Evolutionary conservation across 1,140 invertebrate genomes (phyloP), one percentile per base, ranked within the genome.

Genomic region (Sitobion miscanthi): DNA sequence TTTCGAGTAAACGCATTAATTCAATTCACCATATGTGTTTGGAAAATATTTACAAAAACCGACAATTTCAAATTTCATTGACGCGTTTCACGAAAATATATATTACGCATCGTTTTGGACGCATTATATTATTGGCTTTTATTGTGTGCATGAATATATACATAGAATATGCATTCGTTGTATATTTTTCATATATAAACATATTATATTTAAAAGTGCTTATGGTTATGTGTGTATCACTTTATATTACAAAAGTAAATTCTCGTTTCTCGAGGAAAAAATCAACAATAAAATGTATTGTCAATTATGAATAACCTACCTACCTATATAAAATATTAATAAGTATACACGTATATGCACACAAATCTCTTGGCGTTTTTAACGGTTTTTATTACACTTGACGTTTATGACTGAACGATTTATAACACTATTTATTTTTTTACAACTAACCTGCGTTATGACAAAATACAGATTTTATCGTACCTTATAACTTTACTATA

Each of bases 371-470:
- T 42, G 3, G 14, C 8, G 23, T 25, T 90, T 69, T 38, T 91
- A 77, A 91, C 1, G 45, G 49, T 91, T 91, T 83, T 49, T 47
- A 83, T 91, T 91, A 49, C 45, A 82, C n/a, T n/a, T 82, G 90
- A 82, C n/a, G 21, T 91, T 91, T 91, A 91, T 30, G 90, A 83
- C 38, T n/a, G 83, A 82, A 83, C 45, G 45, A 83, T 91, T 77
- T 77, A n/a, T 77, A 69, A 30, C 57, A 23, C 49, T 54, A 20
- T 86, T 49, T 88, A 11, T n/a, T 87, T 87, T 87, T 30, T 91
- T 77, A 91, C 62, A 38, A 47, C 90, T 38, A 2, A 23, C 2
- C 23, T 20, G 30, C 42, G 21, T 57, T 90, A 90, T n/a, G 57
- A 90, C 35, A 85, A 14, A 91, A 82, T 90, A 62, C 21, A 90